phyloP scores from a whole-genome alignment of 2,113 vertebrate genomes.

The Campylorhamphus procurvoides region DNA sequence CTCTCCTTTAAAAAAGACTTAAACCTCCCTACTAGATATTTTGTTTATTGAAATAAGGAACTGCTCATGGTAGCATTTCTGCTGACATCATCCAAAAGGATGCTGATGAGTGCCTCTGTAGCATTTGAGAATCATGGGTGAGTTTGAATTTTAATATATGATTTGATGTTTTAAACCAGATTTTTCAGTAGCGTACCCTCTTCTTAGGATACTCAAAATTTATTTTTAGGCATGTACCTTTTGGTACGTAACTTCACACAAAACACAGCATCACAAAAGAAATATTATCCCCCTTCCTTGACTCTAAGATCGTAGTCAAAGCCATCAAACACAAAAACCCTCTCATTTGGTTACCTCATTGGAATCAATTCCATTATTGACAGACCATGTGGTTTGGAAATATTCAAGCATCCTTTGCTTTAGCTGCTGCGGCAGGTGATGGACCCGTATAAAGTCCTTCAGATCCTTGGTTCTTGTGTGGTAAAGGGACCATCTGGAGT shows the following conservation, averaged over 20 bases:
- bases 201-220: not conserved
- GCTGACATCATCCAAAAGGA: not conserved
- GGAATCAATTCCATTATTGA: slow-evolving; percentile 98
- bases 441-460: slow-evolving; percentile 97
- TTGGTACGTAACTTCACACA: not conserved
- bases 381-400: slow-evolving; percentile 98
- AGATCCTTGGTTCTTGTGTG: slow-evolving; percentile 97
- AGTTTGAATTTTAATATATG: not conserved
- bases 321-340: not conserved
- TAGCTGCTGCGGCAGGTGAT: slow-evolving; percentile 93
- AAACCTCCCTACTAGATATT: not conserved
- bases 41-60: not conserved
- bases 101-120: not conserved
- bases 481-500: slow-evolving; percentile 97
- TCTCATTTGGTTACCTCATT: slow-evolving; percentile 85
- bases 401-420: slow-evolving; percentile 99
- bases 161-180: not conserved
- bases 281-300: not conserved
- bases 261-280: not conserved
- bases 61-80: not conserved
- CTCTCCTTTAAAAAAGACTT: not conserved
- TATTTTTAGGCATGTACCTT: not conserved
- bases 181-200: not conserved
- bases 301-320: not conserved
- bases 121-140: not conserved